These are phyloP conservation scores for Druceiella hillmani DNA, from an alignment of 2,888 invertebrate genomes.

Conservation along the genomic window DNA sequence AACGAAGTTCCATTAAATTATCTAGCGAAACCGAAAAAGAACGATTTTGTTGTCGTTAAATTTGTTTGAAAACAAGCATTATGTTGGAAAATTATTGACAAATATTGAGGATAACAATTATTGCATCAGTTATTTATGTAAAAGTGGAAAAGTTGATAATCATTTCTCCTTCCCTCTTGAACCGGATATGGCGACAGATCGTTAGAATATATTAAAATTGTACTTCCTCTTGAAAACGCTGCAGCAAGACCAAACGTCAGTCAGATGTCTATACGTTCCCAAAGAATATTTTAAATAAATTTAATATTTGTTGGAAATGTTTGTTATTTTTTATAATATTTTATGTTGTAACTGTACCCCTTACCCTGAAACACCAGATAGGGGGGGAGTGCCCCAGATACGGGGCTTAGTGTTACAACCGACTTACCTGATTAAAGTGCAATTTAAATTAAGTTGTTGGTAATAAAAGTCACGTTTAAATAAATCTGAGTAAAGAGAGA, in stretches of 20 bases:
- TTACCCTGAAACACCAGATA: too few species aligned
- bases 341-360: too few species aligned
- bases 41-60: constrained; percentile 15
- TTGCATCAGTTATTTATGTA: constrained; percentile 15
- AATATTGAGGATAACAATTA: constrained; percentile 16
- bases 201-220: background rate
- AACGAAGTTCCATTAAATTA: constrained; percentile 11
- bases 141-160: constrained; percentile 16
- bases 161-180: constrained; percentile 12
- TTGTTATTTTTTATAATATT: too few species aligned
- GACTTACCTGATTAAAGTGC: too few species aligned
- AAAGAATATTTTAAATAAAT: background rate
- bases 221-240: background rate
- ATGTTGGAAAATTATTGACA: constrained; percentile 17
- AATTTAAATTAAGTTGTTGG: too few species aligned
- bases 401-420: too few species aligned
- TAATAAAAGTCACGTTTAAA: too few species aligned
- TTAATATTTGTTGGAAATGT: too few species aligned
- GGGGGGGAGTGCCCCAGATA: too few species aligned
- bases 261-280: background rate
- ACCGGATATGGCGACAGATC: constrained; percentile 9
- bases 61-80: constrained; percentile 17
- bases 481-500: too few species aligned
- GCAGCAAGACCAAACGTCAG: constrained; percentile 1
- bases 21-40: constrained; percentile 16